A percentile compares a stretch with the other conserved stretches of the same genome.
These are phyloP conservation scores for Himalopsyche anomala DNA, from an alignment of 2,888 invertebrate genomes.

Conservation along the genomic window DNA sequence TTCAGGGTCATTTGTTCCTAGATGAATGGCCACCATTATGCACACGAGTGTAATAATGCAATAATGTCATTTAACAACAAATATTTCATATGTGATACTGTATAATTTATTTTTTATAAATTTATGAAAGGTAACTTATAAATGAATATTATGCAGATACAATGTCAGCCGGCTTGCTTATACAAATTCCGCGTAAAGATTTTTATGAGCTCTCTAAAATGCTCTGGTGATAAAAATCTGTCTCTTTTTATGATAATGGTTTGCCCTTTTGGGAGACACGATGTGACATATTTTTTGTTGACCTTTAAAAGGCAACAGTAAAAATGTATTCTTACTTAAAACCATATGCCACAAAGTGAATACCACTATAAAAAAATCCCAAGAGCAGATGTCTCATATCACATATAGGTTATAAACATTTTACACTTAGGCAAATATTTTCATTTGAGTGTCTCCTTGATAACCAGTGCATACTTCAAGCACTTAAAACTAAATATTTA, in stretches of 20 bases:
- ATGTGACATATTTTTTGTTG: slow-evolving; percentile 34
- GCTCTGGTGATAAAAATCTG: slow-evolving; percentile 34
- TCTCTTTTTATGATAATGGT: slow-evolving; percentile 29
- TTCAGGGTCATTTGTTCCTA: no score
- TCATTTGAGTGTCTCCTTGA: slow-evolving; percentile 1
- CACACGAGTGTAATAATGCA: no score
- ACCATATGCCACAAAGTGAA: slow-evolving; percentile 34
- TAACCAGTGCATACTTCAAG: background rate
- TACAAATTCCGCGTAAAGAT: slow-evolving; percentile 30
- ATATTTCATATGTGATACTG: no score
- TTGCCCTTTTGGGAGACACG: slow-evolving; percentile 19
- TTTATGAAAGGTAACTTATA: background rate
- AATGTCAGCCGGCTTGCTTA: background rate
- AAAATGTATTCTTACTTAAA: slow-evolving; percentile 34
- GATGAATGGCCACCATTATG: no score
- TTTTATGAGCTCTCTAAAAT: slow-evolving; percentile 29
- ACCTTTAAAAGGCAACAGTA: slow-evolving; percentile 30
- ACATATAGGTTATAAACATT: slow-evolving; percentile 5
- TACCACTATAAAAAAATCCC: slow-evolving; percentile 1
- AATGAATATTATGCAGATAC: background rate
- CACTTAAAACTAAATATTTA: background rate
- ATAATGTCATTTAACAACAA: no score
- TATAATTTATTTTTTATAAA: background rate
- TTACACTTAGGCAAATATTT: slow-evolving; percentile 11
- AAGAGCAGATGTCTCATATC: background rate